These are phyloP conservation scores for Intellagama lesueurii DNA, from an alignment of 2,797 vertebrate genomes.

Conservation along the genomic window DNA sequence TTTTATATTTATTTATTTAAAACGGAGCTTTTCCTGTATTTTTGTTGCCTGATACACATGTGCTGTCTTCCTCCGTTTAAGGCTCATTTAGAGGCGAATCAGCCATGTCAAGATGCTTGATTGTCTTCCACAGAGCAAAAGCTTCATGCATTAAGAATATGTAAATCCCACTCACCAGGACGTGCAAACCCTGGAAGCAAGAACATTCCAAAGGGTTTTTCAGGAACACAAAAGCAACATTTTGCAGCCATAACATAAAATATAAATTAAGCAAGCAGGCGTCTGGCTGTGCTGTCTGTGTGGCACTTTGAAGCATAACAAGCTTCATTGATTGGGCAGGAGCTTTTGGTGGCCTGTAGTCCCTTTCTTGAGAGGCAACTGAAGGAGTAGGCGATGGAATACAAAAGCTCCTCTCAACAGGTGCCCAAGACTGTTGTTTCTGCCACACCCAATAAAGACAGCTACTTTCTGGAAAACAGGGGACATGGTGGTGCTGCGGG, in stretches of 20 bases:
- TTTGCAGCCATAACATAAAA: background rate
- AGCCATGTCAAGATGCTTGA: background rate
- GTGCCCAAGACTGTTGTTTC: too few species aligned
- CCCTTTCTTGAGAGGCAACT: too few species aligned
- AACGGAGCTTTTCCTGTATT: background rate
- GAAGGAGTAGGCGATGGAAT: too few species aligned
- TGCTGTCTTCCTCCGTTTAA: background rate
- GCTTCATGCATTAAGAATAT: background rate
- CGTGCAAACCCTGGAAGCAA: too few species aligned
- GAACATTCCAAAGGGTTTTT: background rate
- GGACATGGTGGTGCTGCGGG: too few species aligned
- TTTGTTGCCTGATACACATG: background rate
- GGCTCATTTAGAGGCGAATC: background rate
- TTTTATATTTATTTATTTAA: background rate
- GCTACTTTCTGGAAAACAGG: too few species aligned
- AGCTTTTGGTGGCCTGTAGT: too few species aligned
- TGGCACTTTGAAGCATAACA: too few species aligned
- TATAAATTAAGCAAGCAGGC: constrained; percentile 3
- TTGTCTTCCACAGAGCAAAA: background rate
- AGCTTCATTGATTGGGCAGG: too few species aligned
- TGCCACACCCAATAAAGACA: too few species aligned
- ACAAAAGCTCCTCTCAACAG: too few species aligned
- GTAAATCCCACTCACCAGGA: background rate
- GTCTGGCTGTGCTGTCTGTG: background rate
- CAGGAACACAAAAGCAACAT: background rate